These are phyloP conservation scores for Ptychoptera contaminata DNA, from an alignment of 2,888 invertebrate species.

Conservation along the genomic window DNA sequence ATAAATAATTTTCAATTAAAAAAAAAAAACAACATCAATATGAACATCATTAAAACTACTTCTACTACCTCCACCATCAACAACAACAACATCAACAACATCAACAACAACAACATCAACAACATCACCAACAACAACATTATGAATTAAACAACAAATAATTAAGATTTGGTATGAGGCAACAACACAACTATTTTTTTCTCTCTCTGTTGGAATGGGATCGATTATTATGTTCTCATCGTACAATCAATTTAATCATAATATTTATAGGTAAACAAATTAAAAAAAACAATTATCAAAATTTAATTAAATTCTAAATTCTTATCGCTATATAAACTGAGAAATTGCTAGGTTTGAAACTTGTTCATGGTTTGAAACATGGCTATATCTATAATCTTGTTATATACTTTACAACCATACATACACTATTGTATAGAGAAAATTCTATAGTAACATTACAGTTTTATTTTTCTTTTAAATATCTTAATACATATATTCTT, in stretches of 20 bases:
- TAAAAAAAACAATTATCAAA: not conserved
- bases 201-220: slow-evolving; percentile 56
- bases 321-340: no score
- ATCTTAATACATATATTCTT: no score
- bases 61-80: not conserved
- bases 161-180: slow-evolving; percentile 60
- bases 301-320: not conserved
- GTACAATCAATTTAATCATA: slow-evolving; percentile 55
- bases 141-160: not conserved
- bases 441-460: no score
- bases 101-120: not conserved
- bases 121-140: not conserved
- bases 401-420: not conserved
- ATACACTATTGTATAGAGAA: no score
- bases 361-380: no score
- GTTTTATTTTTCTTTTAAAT: not conserved
- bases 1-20: not conserved
- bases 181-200: slow-evolving; percentile 65
- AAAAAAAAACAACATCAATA: not conserved
- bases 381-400: no score
- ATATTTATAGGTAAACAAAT: slow-evolving; percentile 46
- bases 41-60: not conserved
- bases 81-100: no score
- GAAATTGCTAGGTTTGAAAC: no score
- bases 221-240: slow-evolving; percentile 65